phyloP scores from a whole-genome alignment of 2,888 invertebrate species.

The Nomada fucata region DNA sequence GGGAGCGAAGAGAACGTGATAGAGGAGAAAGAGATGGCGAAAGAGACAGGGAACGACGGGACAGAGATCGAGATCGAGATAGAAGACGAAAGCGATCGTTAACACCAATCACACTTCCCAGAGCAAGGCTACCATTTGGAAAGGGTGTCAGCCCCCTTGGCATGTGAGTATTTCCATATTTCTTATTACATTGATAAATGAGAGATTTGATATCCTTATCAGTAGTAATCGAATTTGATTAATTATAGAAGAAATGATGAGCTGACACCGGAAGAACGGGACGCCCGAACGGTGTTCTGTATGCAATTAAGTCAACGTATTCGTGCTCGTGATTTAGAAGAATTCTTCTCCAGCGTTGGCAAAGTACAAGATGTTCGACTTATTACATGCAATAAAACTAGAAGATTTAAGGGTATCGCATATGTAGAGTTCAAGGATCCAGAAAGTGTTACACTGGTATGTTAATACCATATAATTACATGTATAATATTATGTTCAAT shows the following conservation, averaged over 20 bases:
- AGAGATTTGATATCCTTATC: background rate
- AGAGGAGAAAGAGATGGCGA: constrained; percentile 74
- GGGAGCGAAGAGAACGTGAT: constrained; percentile 86
- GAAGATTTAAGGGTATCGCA: constrained; percentile 99
- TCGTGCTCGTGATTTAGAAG: constrained; percentile 96
- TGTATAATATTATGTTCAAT: background rate
- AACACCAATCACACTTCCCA: constrained; percentile 82
- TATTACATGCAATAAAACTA: constrained; percentile 99
- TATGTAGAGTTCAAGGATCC: constrained; percentile 99
- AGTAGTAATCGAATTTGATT: background rate
- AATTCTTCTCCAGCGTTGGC: constrained; percentile 99
- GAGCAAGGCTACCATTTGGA: constrained; percentile 84
- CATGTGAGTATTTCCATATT: constrained; percentile 78
- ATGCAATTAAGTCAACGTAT: constrained; percentile 99
- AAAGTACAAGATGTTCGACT: constrained; percentile 99
- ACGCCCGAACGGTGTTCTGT: constrained; percentile 99
- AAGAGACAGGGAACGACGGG: constrained; percentile 72
- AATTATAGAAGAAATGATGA: constrained; percentile 84
- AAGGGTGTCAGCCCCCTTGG: constrained; percentile 84
- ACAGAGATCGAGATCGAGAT: constrained; percentile 82
- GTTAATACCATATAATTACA: constrained; percentile 73
- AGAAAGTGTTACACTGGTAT: constrained; percentile 97
- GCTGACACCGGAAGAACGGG: constrained; percentile 97
- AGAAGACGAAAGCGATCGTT: constrained; percentile 83
- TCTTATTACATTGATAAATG: background rate